phyloP scores from a whole-genome alignment of 1,140 invertebrate genomes.

The Mercenaria mercenaria region DNA sequence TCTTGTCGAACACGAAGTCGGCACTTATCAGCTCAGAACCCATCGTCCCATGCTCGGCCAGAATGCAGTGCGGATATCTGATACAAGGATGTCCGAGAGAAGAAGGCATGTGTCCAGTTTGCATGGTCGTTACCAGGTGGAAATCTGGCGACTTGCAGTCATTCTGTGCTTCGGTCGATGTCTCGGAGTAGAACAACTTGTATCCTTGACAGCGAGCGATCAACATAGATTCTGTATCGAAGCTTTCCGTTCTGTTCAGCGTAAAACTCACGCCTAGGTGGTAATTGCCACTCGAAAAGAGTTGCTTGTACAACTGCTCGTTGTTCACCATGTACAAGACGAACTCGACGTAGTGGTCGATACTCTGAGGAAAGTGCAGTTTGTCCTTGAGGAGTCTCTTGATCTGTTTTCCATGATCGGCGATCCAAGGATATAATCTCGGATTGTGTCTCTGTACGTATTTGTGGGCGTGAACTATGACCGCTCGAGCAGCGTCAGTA shows the following conservation, averaged over 20 bases:
- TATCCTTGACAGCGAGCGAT: constrained; percentile 16
- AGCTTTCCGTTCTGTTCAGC: constrained; percentile 11
- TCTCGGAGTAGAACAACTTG: constrained; percentile 23
- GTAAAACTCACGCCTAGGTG: constrained; percentile 2
- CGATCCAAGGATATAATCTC: background rate
- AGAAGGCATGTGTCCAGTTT: constrained; percentile 2
- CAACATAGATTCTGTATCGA: constrained; percentile 17
- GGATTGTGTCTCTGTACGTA: constrained; percentile 22
- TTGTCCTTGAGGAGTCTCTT: background rate
- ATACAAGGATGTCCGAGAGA: background rate
- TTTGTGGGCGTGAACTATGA: background rate
- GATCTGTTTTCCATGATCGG: background rate
- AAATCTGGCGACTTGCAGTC: constrained; percentile 18
- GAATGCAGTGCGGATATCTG: constrained; percentile 13
- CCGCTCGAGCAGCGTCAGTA: background rate
- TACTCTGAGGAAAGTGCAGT: background rate
- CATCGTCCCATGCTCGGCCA: constrained; percentile 1
- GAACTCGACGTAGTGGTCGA: background rate
- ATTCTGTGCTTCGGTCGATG: background rate
- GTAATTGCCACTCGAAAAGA: background rate
- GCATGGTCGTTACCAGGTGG: background rate
- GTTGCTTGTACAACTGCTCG: background rate
- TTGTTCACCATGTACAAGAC: constrained; percentile 10
- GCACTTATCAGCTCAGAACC: background rate
- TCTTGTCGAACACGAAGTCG: background rate